Conservation (phyloP, 1,140 invertebrate genomes). For the Drosophila nigromelanica region DNA sequence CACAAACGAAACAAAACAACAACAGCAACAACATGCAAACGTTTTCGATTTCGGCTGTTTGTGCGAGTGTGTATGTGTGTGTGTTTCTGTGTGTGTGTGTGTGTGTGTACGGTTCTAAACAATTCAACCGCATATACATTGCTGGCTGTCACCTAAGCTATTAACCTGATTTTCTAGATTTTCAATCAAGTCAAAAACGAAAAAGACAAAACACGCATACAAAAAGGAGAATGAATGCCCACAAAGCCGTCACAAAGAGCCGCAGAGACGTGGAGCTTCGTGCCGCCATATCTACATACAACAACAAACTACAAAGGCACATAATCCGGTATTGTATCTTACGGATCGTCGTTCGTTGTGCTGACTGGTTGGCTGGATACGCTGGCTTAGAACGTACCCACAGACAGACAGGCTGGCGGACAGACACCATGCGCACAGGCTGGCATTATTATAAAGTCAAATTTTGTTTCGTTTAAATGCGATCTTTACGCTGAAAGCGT, state of each 20-base stretch:
- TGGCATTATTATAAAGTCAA: conserved; percentile 82
- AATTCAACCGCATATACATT: conserved; percentile 78
- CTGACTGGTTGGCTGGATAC: conserved; percentile 54
- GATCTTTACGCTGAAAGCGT: conserved; percentile 82
- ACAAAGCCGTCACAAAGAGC: conserved; percentile 61
- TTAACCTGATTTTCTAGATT: conserved; percentile 84
- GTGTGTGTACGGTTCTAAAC: conserved; percentile 61
- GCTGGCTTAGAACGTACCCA: conserved; percentile 51
- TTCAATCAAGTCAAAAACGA: conserved; percentile 81
- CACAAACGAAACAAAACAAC: conserved; percentile 25
- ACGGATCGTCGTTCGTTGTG: conserved; percentile 60
- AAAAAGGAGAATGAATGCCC: conserved; percentile 60
- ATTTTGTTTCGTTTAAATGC: conserved; percentile 82
- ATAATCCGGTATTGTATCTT: conserved; percentile 80
- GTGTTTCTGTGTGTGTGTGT: conserved; percentile 22
- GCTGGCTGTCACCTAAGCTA: conserved; percentile 82
- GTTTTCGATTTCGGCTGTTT: conserved; percentile 36
- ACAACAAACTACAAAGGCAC: conserved; percentile 58
- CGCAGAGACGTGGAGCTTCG: conserved; percentile 57
- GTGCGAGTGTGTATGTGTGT: not conserved
- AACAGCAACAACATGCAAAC: conserved; percentile 23
- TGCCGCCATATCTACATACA: conserved; percentile 77
- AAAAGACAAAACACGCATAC: conserved; percentile 67
- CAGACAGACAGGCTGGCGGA: conserved; percentile 36
- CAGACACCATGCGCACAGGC: conserved; percentile 46